Evolutionary conservation across 2,888 invertebrate genomes (phyloP).

Genomic region (Gymnocheta viridis): DNA sequence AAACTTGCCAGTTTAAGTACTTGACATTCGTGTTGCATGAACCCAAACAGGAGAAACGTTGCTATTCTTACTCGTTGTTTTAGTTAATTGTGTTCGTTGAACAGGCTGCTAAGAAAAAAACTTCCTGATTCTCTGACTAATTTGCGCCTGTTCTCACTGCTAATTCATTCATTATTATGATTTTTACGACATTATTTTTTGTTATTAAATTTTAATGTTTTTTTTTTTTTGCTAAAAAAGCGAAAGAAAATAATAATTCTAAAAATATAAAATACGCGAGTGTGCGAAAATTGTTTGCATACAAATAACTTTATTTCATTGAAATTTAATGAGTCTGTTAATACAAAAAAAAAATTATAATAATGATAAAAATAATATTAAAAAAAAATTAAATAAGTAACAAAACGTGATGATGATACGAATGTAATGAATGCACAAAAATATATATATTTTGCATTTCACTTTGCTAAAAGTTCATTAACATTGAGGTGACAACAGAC

Average conservation of each 20-base stretch:
- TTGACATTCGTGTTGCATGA: too few relatives aligned
- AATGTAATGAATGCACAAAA: conserved; percentile 42
- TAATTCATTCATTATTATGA: conserved; percentile 11
- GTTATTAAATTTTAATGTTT: neutral
- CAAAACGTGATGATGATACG: conserved; percentile 46
- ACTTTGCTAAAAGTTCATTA: conserved; percentile 55
- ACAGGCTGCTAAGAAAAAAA: too few relatives aligned
- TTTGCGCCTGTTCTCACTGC: conserved; percentile 1
- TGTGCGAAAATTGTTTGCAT: conserved; percentile 19
- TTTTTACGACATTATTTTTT: neutral
- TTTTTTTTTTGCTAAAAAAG: neutral
- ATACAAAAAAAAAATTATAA: conserved; percentile 38
- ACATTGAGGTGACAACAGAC: conserved; percentile 45
- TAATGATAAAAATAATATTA: neutral
- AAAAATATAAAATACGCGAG: conserved; percentile 26
- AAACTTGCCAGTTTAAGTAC: too few relatives aligned
- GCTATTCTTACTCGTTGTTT: too few relatives aligned
- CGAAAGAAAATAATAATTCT: neutral
- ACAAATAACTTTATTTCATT: conserved; percentile 46
- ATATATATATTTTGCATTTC: conserved; percentile 7
- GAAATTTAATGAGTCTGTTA: conserved; percentile 64
- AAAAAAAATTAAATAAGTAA: neutral
- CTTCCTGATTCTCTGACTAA: neutral
- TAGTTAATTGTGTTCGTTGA: too few relatives aligned
- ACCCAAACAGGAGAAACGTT: too few relatives aligned